Percentiles rank a stretch among this genome's conserved stretches.
Evolutionary conservation across 1,140 invertebrate species (phyloP).

Genomic region (Diachasmimorpha longicaudata): DNA sequence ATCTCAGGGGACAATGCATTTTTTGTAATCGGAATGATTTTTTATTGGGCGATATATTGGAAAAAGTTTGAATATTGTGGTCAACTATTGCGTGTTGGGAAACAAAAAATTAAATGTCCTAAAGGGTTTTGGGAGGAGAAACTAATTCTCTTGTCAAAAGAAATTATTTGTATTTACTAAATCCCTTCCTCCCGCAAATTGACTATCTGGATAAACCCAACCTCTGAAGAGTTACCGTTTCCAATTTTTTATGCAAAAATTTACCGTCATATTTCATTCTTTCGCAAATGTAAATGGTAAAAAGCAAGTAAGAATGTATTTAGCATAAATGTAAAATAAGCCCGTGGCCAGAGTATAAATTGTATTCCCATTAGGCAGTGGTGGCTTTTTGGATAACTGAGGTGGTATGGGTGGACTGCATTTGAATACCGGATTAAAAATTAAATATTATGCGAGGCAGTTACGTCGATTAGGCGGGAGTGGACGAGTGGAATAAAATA

Average conservation of each 20-base stretch:
- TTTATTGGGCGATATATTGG: too few species aligned
- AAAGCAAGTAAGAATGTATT: slow-evolving; percentile 22
- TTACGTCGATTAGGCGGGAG: slow-evolving; percentile 20
- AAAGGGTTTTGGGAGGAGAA: too few species aligned
- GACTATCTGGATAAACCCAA: too few species aligned
- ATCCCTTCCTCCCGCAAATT: too few species aligned
- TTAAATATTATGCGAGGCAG: slow-evolving; percentile 37
- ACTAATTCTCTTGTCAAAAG: too few species aligned
- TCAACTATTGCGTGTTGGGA: too few species aligned
- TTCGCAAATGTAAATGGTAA: background rate
- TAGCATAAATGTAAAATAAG: slow-evolving; percentile 44
- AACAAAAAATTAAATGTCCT: too few species aligned
- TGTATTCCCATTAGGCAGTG: slow-evolving; percentile 37
- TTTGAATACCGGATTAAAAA: slow-evolving; percentile 41
- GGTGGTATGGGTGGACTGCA: slow-evolving; percentile 14
- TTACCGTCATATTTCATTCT: background rate
- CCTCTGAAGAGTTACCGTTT: too few species aligned
- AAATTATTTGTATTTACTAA: too few species aligned
- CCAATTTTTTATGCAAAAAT: background rate
- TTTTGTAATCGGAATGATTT: too few species aligned
- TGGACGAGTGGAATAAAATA: slow-evolving; percentile 2
- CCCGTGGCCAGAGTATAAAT: slow-evolving; percentile 36
- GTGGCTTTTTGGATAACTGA: slow-evolving; percentile 14
- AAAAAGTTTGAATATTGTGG: too few species aligned
- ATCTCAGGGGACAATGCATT: too few species aligned